Evolutionary conservation across 53 echinoderm and acorn worm species (phyloP), one percentile per base, ranked within the genome.

Genomic region (Arbacia lixula): DNA sequence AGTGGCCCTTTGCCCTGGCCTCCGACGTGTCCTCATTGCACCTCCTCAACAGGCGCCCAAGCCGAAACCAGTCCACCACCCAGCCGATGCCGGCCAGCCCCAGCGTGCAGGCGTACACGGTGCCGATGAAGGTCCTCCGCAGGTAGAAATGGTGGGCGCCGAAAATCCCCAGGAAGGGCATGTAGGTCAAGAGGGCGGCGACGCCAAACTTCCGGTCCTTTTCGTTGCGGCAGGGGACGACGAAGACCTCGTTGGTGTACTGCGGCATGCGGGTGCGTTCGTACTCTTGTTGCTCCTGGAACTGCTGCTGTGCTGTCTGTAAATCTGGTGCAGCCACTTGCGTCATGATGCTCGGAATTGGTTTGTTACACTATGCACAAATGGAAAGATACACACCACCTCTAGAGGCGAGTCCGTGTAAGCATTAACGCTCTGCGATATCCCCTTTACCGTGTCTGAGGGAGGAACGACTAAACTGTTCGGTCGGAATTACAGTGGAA

Each of bases 101-200:
- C 4, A 46, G 1, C 6, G 84, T 91, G 38, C 35, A 87, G 54
- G 43, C 21, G 54, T 91, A 91, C 27, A 43, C 46, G 17, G 57
- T 6, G 12, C 91, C 91, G 61, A 91, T 87, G 75, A 83, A 87
- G 6, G 11, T 26, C 51, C 91, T 64, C 2, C 83, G 76, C 14
- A 91, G 76, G 57, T 91, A 91, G 41, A 87, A 91, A 21, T 91
- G 91, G 43, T 91, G 91, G 0, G 50, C 53, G 12, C 91, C 91
- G 64, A 81, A 81, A 19, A 81, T 12, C 3, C 82, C 82, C 32
- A 46, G 1, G 62, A 81, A 17, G 11, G 77, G 86, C 9, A 74
- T 11, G 32, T 37, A 49, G 49, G 77, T 27, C 27, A 81, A 28
- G 41, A 63, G 4, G 30, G 63, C 27, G 31, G 82, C 82, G 12